Percentiles rank a stretch among this genome's conserved stretches.
phyloP scores from a whole-genome alignment of 2,888 invertebrate genomes.

The Asteroscopus sphinx region DNA sequence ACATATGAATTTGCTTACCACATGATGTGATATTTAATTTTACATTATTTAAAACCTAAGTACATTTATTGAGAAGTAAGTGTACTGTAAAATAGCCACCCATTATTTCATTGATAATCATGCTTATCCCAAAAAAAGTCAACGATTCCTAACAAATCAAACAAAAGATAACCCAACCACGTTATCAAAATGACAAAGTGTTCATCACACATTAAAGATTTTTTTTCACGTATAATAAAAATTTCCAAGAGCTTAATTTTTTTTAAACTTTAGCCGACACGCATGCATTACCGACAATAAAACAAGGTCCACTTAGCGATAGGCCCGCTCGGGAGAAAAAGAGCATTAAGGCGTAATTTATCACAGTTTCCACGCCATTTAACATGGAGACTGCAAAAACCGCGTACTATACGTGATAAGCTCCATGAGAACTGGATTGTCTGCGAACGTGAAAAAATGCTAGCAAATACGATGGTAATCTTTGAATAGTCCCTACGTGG shows the following conservation, averaged over 20 bases:
- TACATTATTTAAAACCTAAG: no score
- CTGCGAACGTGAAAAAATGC: slow-evolving; percentile 74
- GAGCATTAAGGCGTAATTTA: slow-evolving; percentile 86
- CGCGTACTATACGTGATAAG: slow-evolving; percentile 83
- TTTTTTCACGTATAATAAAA: slow-evolving; percentile 21
- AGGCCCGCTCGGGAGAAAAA: slow-evolving; percentile 76
- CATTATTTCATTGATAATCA: no score
- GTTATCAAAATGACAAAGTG: slow-evolving; percentile 1
- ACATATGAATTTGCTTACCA: no score
- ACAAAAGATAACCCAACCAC: not conserved
- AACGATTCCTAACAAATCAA: no score
- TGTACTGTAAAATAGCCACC: no score
- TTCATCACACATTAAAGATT: slow-evolving; percentile 4
- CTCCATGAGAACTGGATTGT: slow-evolving; percentile 79
- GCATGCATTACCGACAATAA: slow-evolving; percentile 70
- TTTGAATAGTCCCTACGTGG: slow-evolving; percentile 18
- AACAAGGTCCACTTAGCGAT: slow-evolving; percentile 73
- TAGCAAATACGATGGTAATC: slow-evolving; percentile 37
- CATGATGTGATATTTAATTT: no score
- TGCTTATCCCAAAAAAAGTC: not conserved
- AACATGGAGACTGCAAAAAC: slow-evolving; percentile 84
- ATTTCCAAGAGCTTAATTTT: slow-evolving; percentile 24
- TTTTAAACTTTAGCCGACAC: slow-evolving; percentile 24
- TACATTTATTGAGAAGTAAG: no score
- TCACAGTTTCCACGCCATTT: slow-evolving; percentile 87